Conservation (phyloP, 2,888 invertebrate genomes). For the Diplazon laetatorius region DNA sequence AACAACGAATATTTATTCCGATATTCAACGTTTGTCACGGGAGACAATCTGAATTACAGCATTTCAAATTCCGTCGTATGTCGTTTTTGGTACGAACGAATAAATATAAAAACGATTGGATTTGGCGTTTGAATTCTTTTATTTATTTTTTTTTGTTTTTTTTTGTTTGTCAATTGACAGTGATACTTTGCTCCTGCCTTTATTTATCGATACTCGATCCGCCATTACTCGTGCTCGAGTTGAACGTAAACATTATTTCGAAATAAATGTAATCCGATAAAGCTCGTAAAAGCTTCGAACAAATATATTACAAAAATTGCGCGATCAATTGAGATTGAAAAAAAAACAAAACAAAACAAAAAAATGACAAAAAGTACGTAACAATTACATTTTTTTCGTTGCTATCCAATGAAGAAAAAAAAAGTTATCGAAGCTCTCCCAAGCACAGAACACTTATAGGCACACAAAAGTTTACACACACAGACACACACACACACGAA, state of each 20-base stretch:
- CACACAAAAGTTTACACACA: conserved; percentile 20
- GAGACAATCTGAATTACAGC: background rate
- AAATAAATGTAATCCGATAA: no score
- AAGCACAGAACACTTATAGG: conserved; percentile 29
- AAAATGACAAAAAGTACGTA: no score
- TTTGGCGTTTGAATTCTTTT: background rate
- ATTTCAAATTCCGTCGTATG: background rate
- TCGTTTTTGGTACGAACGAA: background rate
- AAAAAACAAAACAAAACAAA: no score
- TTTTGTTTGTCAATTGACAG: background rate
- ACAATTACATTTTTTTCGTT: background rate
- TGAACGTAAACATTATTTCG: no score
- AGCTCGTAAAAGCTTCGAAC: no score
- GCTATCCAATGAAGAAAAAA: background rate
- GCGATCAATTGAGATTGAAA: conserved; percentile 14
- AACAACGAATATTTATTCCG: background rate
- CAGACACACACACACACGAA: background rate
- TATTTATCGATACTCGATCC: no score
- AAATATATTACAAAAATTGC: background rate
- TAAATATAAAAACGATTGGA: background rate
- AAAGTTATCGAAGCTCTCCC: conserved; percentile 40
- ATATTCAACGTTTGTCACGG: conserved; percentile 17
- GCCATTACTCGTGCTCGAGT: no score
- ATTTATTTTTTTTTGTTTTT: background rate
- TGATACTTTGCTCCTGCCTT: no score